These are phyloP conservation scores for Sweltsa coloradensis DNA, from an alignment of 1,140 invertebrate genomes.

Conservation along the genomic window DNA sequence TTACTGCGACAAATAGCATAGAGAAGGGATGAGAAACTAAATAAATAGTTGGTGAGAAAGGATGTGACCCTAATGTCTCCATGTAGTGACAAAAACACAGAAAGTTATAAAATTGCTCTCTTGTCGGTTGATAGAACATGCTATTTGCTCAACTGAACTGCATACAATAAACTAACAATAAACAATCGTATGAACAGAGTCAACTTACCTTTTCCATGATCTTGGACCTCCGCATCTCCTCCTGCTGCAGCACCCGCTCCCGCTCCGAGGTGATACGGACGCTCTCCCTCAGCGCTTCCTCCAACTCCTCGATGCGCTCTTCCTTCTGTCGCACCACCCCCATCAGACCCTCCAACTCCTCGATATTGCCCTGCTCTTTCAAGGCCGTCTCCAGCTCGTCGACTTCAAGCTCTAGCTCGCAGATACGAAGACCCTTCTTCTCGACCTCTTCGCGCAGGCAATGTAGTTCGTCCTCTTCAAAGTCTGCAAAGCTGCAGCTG, in stretches of 20 bases:
- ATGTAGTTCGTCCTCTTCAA: constrained; percentile 19
- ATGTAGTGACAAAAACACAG: too few relatives aligned
- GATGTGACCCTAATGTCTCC: too few relatives aligned
- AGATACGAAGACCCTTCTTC: constrained; percentile 2
- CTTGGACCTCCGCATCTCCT: constrained; percentile 42
- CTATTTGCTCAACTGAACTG: neutral
- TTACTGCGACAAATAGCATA: too few relatives aligned
- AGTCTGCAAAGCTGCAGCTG: too few relatives aligned
- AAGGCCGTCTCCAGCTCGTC: constrained; percentile 16
- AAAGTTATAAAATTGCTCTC: too few relatives aligned
- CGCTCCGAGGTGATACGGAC: constrained; percentile 47
- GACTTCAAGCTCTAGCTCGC: constrained; percentile 17
- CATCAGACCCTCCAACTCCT: constrained; percentile 37
- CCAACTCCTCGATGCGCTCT: constrained; percentile 61
- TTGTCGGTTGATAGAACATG: constrained; percentile 6
- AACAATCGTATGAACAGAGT: constrained; percentile 7
- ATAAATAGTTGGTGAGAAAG: too few relatives aligned
- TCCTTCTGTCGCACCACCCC: constrained; percentile 34
- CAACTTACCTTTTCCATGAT: constrained; percentile 46
- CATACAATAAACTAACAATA: constrained; percentile 9
- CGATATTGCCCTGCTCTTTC: constrained; percentile 17
- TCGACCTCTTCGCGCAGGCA: neutral
- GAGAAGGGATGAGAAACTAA: too few relatives aligned
- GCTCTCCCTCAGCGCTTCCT: constrained; percentile 60
- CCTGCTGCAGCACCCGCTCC: constrained; percentile 45